Evolutionary conservation across 1,140 invertebrate genomes (phyloP).

Genomic region (Drosophila quadrilineata): DNA sequence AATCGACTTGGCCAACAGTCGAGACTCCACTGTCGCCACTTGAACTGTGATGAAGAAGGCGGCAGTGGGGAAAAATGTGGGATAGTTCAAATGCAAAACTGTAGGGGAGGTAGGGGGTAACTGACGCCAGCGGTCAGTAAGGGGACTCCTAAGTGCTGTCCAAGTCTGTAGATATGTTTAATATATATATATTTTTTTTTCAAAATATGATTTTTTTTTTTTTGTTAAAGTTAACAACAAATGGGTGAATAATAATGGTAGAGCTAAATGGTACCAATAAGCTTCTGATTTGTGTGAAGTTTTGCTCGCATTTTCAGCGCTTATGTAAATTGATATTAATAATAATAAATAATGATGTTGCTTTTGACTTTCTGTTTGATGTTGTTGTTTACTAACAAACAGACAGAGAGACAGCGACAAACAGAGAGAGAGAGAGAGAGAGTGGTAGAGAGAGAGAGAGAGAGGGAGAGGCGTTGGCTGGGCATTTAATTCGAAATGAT

Average conservation of each 20-base stretch:
- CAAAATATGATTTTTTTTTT: too few relatives aligned
- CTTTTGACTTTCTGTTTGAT: too few relatives aligned
- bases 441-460: not conserved
- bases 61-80: too few relatives aligned
- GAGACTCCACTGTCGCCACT: not conserved
- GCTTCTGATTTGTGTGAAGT: conserved; percentile 77
- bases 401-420: not conserved
- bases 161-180: too few relatives aligned
- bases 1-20: not conserved
- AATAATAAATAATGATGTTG: conserved; percentile 74
- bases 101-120: not conserved
- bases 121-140: conserved; percentile 33
- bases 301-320: conserved; percentile 57
- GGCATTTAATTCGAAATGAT: conserved; percentile 39
- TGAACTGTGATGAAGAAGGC: too few relatives aligned
- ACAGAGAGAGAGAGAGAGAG: not conserved
- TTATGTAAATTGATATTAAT: conserved; percentile 66
- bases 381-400: not conserved
- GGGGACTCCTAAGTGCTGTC: not conserved
- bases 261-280: conserved; percentile 65
- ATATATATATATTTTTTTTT: too few relatives aligned
- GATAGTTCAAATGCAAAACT: conserved; percentile 27
- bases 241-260: conserved; percentile 69
- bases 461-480: conserved; percentile 28
- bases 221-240: conserved; percentile 56